Evolutionary conservation across 2,113 vertebrate species (phyloP).

Genomic region (Psettodes erumei): DNA sequence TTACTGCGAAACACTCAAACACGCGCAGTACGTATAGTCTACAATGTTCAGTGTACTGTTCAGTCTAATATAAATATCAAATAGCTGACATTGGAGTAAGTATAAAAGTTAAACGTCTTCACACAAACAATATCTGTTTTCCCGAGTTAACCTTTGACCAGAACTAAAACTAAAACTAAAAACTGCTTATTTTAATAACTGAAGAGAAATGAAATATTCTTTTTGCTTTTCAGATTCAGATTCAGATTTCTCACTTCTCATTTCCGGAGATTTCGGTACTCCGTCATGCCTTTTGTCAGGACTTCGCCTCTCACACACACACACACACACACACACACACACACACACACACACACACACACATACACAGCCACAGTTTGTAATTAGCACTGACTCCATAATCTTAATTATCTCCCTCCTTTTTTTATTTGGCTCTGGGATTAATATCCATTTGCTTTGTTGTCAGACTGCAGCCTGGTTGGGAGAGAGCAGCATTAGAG

Average conservation of each 20-base stretch:
- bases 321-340: neutral
- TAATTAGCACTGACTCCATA: conserved; percentile 40
- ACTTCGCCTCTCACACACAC: neutral
- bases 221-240: too few relatives aligned
- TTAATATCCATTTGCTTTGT: conserved; percentile 34
- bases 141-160: too few relatives aligned
- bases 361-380: conserved; percentile 28
- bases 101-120: neutral
- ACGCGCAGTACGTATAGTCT: too few relatives aligned
- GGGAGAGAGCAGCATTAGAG: conserved; percentile 10
- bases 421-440: conserved; percentile 23
- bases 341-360: conserved; percentile 14
- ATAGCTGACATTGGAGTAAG: neutral
- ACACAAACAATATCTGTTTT: neutral
- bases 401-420: conserved; percentile 23
- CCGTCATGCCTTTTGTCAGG: neutral
- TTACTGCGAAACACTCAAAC: too few relatives aligned
- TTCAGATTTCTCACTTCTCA: neutral
- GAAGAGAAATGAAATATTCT: too few relatives aligned
- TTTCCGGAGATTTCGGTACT: neutral
- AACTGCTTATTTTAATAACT: neutral
- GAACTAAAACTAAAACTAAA: too few relatives aligned
- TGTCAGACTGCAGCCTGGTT: conserved; percentile 18
- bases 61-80: too few relatives aligned
- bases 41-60: too few relatives aligned